Evolutionary conservation across 1,140 invertebrate genomes (phyloP).

Genomic region (Lucilia cuprina): DNA sequence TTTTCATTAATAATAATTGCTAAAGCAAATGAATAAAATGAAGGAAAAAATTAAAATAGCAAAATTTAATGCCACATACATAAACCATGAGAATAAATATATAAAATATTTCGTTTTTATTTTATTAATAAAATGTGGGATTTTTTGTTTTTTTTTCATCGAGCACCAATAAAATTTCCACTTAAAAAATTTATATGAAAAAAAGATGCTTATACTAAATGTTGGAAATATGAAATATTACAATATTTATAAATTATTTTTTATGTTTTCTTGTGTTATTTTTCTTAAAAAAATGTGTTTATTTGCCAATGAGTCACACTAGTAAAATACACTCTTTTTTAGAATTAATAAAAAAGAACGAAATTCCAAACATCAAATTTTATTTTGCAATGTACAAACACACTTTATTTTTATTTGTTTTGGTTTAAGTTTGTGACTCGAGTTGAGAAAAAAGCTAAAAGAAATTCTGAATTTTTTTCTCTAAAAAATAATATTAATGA

Average conservation of each 20-base stretch:
- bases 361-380: too few species aligned
- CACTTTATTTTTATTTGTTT: too few species aligned
- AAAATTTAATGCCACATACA: background rate
- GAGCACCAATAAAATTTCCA: background rate
- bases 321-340: too few species aligned
- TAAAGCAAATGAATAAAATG: background rate
- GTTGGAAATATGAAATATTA: constrained; percentile 13
- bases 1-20: background rate
- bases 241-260: background rate
- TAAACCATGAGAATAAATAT: background rate
- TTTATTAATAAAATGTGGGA: background rate
- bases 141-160: background rate
- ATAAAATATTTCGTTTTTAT: background rate
- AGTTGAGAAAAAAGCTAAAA: too few species aligned
- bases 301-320: background rate
- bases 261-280: background rate
- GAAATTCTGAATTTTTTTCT: too few species aligned
- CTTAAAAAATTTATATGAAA: constrained; percentile 7
- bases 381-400: too few species aligned
- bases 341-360: too few species aligned
- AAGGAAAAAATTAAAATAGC: background rate
- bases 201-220: background rate
- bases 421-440: too few species aligned
- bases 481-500: too few species aligned
- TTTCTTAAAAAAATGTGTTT: background rate